A percentile compares a stretch with the other conserved stretches of the same genome.
These are phyloP conservation scores for Poecilia gillii DNA, from an alignment of 2,797 vertebrate genomes.

Conservation along the genomic window DNA sequence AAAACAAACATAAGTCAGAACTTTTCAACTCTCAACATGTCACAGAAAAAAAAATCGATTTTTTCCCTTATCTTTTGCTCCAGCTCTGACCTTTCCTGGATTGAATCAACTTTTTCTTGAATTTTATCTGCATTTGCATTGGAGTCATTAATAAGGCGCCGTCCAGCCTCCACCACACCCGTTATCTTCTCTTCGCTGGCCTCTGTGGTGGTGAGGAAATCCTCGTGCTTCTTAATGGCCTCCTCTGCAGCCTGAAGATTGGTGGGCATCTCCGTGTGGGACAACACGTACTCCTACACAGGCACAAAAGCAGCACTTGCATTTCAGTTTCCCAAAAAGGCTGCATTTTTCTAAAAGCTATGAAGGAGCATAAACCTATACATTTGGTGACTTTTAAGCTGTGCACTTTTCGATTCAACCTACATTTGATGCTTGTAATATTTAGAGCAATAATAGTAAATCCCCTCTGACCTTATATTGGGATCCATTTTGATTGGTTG, in stretches of 20 bases:
- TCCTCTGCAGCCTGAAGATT: constrained; percentile 90
- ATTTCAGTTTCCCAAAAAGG: background rate
- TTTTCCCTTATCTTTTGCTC: background rate
- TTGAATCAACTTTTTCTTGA: constrained; percentile 91
- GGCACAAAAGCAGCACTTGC: constrained; percentile 16
- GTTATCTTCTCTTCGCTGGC: constrained; percentile 91
- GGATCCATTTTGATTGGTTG: background rate
- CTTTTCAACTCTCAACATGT: constrained; percentile 16
- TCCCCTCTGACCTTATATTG: background rate
- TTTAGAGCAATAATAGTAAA: background rate
- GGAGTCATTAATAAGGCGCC: constrained; percentile 85
- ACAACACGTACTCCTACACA: constrained; percentile 89
- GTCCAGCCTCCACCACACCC: constrained; percentile 86
- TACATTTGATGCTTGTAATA: background rate
- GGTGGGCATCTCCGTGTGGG: constrained; percentile 93
- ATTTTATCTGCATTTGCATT: constrained; percentile 91
- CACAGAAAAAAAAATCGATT: background rate
- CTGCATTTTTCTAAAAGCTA: background rate
- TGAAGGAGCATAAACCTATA: background rate
- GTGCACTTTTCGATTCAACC: background rate
- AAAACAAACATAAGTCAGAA: constrained; percentile 21
- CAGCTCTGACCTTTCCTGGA: constrained; percentile 87
- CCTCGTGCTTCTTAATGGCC: constrained; percentile 93
- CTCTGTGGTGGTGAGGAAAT: constrained; percentile 93
- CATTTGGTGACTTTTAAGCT: background rate